Evolutionary conservation across 2,113 vertebrate species (phyloP).

Genomic region (Siniperca chuatsi): DNA sequence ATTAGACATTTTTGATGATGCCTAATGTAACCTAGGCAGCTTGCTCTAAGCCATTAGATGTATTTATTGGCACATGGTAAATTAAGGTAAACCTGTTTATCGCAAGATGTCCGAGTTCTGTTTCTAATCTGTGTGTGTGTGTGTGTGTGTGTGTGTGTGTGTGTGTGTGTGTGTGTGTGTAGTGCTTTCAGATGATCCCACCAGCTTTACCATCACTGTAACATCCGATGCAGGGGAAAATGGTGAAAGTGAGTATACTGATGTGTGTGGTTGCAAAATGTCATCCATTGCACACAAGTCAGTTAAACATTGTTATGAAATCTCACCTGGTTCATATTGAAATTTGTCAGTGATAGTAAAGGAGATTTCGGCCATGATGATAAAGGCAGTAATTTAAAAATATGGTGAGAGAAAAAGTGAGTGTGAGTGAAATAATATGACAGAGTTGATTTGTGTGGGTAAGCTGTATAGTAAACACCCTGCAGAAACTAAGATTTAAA

Average conservation of each 20-base stretch:
- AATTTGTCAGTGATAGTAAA: neutral
- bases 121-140: neutral
- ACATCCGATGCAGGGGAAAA: slow-evolving; percentile 93
- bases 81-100: neutral
- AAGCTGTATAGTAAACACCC: neutral
- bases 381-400: neutral
- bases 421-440: neutral
- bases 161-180: neutral
- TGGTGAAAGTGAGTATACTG: slow-evolving; percentile 91
- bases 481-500: neutral
- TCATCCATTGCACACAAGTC: neutral
- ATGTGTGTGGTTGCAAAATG: neutral
- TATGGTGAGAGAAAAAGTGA: neutral
- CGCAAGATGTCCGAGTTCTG: neutral
- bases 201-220: slow-evolving; percentile 96
- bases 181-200: slow-evolving; percentile 94
- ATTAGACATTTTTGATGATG: too few relatives aligned
- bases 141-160: slow-evolving; percentile 4
- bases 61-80: neutral
- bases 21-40: neutral
- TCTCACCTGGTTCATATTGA: neutral
- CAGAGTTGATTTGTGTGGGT: neutral
- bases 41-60: neutral
- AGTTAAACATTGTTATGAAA: neutral
- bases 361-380: neutral